Evolutionary conservation across 1,140 invertebrate genomes (phyloP), one percentile per base, ranked within the genome.

Genomic region (Dermatophagoides farinae): DNA sequence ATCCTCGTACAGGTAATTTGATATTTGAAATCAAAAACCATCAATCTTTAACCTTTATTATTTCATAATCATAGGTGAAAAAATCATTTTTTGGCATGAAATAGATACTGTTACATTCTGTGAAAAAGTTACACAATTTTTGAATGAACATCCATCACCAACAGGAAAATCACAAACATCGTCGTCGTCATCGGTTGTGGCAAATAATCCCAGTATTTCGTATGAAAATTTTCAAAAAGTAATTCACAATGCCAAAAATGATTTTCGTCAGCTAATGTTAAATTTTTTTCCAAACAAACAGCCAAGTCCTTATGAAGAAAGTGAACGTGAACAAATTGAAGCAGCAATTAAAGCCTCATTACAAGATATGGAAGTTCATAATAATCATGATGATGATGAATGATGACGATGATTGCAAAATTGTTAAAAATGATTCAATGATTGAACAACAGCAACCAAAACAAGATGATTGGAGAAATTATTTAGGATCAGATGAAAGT

Each of bases 1-100:
- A 86, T 74, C 83, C 83, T 23, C 74, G 81, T 67, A 86, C 84
- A 54, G 84, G 83, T 68, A 70, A 67, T 61, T 51, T 60, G 38
- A 62, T 66, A 43, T 57, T 40, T 43, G 23, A 25, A 57, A 31
- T 61, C 8, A 46, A 43, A 25, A 11, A 46, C 16, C 41, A 1
- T 53, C 12, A 62, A 22, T 44, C 47, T 23, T 62, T 25, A n/a
- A n/a, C n/a, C n/a, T n/a, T n/a, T n/a, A n/a, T n/a, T n/a, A n/a
- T n/a, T n/a, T n/a, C n/a, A n/a, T 25, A 5, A 53, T 65, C 37
- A 60, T 40, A 69, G 69, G 71, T 23, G 81, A 83, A 72, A 77
- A 76, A 57, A 69, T 80, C 66, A 71, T 72, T 60, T 71, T 70
- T 6, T 80, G 78, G 70, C 73, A 76, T 40, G 49, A 43, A 23